Conservation (phyloP, 2,113 vertebrate genomes). For the Antigone vipio region DNA sequence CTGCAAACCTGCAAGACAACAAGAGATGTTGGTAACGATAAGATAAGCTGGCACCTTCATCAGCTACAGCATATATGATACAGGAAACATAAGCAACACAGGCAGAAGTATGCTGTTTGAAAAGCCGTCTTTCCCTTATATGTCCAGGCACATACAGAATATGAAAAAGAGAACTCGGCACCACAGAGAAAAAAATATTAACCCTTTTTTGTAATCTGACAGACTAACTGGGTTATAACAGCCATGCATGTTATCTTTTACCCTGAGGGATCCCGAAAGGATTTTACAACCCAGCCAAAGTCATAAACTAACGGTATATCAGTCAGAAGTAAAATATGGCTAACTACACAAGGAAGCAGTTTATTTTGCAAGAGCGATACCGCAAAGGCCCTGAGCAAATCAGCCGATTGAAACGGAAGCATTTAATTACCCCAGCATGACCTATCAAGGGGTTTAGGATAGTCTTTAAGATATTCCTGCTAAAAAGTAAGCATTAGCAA, state of each 20-base stretch:
- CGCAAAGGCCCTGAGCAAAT: background rate
- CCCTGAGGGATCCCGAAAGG: background rate
- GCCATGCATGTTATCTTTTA: background rate
- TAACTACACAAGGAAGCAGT: background rate
- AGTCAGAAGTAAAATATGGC: background rate
- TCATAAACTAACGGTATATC: background rate
- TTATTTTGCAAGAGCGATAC: background rate
- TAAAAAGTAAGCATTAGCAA: background rate
- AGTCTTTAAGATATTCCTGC: background rate
- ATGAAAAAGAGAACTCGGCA: background rate
- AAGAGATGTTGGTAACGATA: background rate
- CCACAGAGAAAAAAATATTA: background rate
- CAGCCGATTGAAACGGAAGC: background rate
- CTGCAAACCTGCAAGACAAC: constrained; percentile 81
- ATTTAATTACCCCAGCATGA: background rate
- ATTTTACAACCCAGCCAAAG: background rate
- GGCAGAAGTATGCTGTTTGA: background rate
- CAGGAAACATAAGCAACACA: background rate
- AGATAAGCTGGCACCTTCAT: background rate
- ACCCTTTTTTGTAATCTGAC: background rate
- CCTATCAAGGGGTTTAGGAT: background rate
- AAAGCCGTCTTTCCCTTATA: background rate
- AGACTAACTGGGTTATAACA: background rate
- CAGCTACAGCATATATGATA: background rate
- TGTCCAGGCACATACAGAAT: background rate